Conservation (phyloP, 1,140 invertebrate genomes). For the Babylonia areolata region DNA sequence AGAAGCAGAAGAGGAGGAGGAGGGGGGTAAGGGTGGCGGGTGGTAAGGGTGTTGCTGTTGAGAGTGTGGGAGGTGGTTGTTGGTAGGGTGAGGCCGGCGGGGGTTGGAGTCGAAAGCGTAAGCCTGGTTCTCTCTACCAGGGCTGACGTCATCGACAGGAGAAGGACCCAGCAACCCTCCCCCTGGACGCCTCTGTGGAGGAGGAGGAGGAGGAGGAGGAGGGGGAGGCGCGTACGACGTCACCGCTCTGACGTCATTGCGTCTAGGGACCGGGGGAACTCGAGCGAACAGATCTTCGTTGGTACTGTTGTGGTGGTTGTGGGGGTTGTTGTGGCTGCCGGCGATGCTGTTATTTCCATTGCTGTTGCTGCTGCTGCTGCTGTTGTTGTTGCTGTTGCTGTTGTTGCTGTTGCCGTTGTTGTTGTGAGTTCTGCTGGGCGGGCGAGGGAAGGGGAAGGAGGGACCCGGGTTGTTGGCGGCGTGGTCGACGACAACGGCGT, state of each 20-base stretch:
- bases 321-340: constrained; percentile 17
- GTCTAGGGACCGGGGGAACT: too few species aligned
- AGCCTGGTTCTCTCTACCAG: constrained; percentile 37
- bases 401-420: constrained; percentile 2
- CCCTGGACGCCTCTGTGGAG: too few species aligned
- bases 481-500: background rate
- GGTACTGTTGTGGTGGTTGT: too few species aligned
- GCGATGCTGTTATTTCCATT: background rate
- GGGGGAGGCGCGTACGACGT: too few species aligned
- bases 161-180: too few species aligned
- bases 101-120: constrained; percentile 43
- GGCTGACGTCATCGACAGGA: constrained; percentile 20
- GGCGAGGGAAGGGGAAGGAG: background rate
- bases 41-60: too few species aligned
- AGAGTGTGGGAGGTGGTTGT: too few species aligned
- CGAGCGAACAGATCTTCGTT: too few species aligned
- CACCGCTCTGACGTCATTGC: too few species aligned
- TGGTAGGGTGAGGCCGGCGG: constrained; percentile 33
- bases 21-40: too few species aligned
- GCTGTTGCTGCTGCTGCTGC: background rate
- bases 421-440: background rate
- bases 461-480: background rate
- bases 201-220: too few species aligned
- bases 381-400: constrained; percentile 6
- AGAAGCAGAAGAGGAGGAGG: too few species aligned